Conservation (phyloP, 2,888 invertebrate genomes). For the Crocallis elinguaria region DNA sequence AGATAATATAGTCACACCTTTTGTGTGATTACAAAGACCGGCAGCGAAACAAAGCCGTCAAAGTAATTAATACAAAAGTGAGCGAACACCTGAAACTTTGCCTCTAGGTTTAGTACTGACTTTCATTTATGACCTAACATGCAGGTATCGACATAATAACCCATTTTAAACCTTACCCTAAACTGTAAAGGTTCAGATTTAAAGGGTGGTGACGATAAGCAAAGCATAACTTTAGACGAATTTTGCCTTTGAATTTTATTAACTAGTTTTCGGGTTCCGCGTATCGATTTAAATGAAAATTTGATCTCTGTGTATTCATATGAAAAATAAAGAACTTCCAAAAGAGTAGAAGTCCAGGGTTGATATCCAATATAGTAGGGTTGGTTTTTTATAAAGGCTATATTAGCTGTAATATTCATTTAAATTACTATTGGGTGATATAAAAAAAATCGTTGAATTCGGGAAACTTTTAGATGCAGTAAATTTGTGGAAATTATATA, state of each 20-base stretch:
- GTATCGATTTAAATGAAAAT: slow-evolving; percentile 28
- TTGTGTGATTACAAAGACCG: slow-evolving; percentile 5
- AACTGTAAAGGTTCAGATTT: not conserved
- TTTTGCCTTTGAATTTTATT: slow-evolving; percentile 30
- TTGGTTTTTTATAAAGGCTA: too few relatives aligned
- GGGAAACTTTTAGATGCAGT: too few relatives aligned
- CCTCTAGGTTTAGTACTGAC: slow-evolving; percentile 12
- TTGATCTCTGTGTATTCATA: not conserved
- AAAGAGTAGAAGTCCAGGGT: too few relatives aligned
- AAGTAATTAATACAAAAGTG: slow-evolving; percentile 33
- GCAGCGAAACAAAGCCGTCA: slow-evolving; percentile 16
- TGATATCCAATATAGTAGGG: too few relatives aligned
- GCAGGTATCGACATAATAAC: not conserved
- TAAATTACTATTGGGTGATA: too few relatives aligned
- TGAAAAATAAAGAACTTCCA: too few relatives aligned
- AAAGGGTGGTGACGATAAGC: not conserved
- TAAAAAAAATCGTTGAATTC: too few relatives aligned
- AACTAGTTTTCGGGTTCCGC: slow-evolving; percentile 26
- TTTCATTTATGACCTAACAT: slow-evolving; percentile 16
- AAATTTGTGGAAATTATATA: too few relatives aligned
- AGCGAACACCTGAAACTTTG: slow-evolving; percentile 29
- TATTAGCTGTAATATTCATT: too few relatives aligned
- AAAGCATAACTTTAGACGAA: slow-evolving; percentile 26
- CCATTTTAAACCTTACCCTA: slow-evolving; percentile 7
- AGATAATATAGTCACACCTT: too few relatives aligned